Evolutionary conservation across 2,113 vertebrate genomes (phyloP).

Genomic region (Sinosuthora webbiana): DNA sequence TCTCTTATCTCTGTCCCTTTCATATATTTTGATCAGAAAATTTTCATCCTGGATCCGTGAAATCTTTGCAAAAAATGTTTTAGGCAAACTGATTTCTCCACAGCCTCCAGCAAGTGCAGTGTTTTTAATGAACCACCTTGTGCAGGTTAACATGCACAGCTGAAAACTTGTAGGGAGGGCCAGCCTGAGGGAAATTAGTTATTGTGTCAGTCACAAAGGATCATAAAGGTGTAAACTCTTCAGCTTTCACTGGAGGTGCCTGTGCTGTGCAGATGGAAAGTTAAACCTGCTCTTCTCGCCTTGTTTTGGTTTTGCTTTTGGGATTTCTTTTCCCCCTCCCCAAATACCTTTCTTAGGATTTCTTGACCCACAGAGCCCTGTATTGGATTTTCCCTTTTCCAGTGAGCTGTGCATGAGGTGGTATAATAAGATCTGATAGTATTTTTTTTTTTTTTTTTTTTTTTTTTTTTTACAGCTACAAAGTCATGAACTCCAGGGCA

Average conservation of each 20-base stretch:
- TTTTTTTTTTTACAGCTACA: constrained; percentile 14
- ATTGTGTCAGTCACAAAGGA: not conserved
- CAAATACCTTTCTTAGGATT: not conserved
- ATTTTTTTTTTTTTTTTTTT: not conserved
- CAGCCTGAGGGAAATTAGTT: not conserved
- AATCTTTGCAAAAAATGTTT: not conserved
- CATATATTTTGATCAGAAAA: not conserved
- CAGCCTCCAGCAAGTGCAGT: not conserved
- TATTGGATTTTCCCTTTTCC: not conserved
- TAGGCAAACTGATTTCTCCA: not conserved
- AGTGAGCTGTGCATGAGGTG: not conserved
- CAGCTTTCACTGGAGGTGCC: not conserved
- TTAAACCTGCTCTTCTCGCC: not conserved
- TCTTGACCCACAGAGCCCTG: not conserved
- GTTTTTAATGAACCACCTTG: not conserved
- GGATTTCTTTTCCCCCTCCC: not conserved
- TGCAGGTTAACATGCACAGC: not conserved
- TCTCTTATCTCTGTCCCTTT: not conserved
- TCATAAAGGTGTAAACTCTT: not conserved
- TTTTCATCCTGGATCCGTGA: not conserved
- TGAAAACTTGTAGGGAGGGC: not conserved
- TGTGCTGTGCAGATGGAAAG: not conserved
- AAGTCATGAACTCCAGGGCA: constrained; percentile 18
- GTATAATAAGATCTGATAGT: constrained; percentile 11
- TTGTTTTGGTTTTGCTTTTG: not conserved